Base-by-base conservation (phyloP, 2,888 invertebrate species). In the Neoascia interrupta region DNA sequence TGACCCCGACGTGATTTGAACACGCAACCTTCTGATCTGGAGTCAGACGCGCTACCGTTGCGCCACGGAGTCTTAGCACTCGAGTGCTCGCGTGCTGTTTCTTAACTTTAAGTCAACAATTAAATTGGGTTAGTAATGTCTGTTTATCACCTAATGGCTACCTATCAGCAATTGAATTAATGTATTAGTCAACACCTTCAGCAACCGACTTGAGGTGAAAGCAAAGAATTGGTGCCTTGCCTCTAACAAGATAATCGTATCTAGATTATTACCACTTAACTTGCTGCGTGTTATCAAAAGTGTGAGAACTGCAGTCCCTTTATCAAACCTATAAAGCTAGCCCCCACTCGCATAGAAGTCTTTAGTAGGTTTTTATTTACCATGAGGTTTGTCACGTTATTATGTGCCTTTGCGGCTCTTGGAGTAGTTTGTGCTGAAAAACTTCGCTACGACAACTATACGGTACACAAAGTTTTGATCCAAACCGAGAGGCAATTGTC, bases 401-500 rank as follows among this genome's bases (percentile, higher is more conserved):
- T 84, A 6, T 80, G 68, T 28, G 43, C 81, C 10, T 4, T 85
- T 19, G 73, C 76, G 3, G 39, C 58, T n/a, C 13, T 63, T 0
- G 19, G 58, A 15, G 53, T 43, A 15, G 41, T 45, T 26, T 53
- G 31, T 13, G 66, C 54, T 53, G 75, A 66, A 11, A 85, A 84
- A 81, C 36, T 84, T 58, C 86, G 88, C 5, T 88, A 85, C 36
- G 88, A 88, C 61, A 84, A 87, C 51, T 87, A 83, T 16, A 83
- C 83, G 18, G 87, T 88, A 0, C 86, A 85, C 39, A 84, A 84
- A 47, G 70, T 87, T n/a, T 85, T 85, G 1, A 91, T 92, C 0
- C 81, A 84, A 31, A 88, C 89, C 8, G 87, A 90, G 16, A 84
- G 88, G 18, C 91, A 92, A 75, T 86, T 92, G 1, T 83, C 89